Percentiles rank a stretch among this genome's conserved stretches.
These are phyloP conservation scores for Cydia fagiglandana DNA, from an alignment of 1,140 invertebrate species.

Conservation along the genomic window DNA sequence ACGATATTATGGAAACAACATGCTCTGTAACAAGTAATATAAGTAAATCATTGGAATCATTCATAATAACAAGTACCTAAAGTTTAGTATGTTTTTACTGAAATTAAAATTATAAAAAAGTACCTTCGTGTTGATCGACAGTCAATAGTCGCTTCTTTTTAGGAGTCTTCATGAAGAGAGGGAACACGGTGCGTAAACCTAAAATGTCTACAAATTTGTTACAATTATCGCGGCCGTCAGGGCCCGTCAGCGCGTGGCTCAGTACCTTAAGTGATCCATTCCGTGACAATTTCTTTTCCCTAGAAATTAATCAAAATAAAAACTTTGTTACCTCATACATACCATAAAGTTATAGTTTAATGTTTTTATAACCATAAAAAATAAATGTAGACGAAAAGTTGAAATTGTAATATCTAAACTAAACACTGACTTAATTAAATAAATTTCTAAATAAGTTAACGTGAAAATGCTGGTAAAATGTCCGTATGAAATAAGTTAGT, in stretches of 20 bases:
- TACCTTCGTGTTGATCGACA: slow-evolving; percentile 95
- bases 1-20: slow-evolving; percentile 94
- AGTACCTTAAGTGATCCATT: slow-evolving; percentile 98
- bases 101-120: slow-evolving; percentile 34
- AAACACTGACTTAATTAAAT: background rate
- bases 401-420: background rate
- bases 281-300: slow-evolving; percentile 97
- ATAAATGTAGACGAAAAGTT: background rate
- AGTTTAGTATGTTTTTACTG: background rate
- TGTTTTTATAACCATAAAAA: too few relatives aligned
- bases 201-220: slow-evolving; percentile 99
- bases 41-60: slow-evolving; percentile 10
- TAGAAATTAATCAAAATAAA: slow-evolving; percentile 53
- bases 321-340: background rate
- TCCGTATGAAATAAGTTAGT: too few relatives aligned
- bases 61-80: background rate
- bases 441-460: too few relatives aligned
- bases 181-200: slow-evolving; percentile 97
- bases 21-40: slow-evolving; percentile 84
- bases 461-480: too few relatives aligned
- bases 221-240: slow-evolving; percentile 96
- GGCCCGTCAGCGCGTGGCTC: slow-evolving; percentile 96
- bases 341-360: too few relatives aligned
- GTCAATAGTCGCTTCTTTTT: slow-evolving; percentile 92
- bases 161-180: slow-evolving; percentile 99